Percentiles rank a stretch among this genome's conserved stretches.
These are phyloP conservation scores for Macrobrachium nipponense DNA, from an alignment of 1,140 invertebrate species.

Conservation along the genomic window DNA sequence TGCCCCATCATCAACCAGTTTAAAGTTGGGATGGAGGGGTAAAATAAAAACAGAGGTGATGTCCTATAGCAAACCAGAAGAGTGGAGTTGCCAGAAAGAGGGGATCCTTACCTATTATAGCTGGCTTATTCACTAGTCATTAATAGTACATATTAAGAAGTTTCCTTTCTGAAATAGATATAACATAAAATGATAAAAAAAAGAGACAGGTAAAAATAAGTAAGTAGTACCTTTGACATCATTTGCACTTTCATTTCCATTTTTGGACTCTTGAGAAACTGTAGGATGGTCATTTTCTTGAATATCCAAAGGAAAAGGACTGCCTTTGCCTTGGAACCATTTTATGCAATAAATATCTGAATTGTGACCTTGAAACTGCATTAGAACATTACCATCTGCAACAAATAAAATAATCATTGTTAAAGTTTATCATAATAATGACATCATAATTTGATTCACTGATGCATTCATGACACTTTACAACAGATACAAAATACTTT, in stretches of 20 bases:
- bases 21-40: too few relatives aligned
- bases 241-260: constrained; percentile 19
- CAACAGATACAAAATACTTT: background rate
- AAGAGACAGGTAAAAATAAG: too few relatives aligned
- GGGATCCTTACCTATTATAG: too few relatives aligned
- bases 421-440: background rate
- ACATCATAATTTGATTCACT: background rate
- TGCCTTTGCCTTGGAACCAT: constrained; percentile 49
- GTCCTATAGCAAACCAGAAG: too few relatives aligned
- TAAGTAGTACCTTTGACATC: background rate
- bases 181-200: too few relatives aligned
- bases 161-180: too few relatives aligned
- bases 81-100: too few relatives aligned
- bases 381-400: constrained; percentile 51
- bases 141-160: too few relatives aligned
- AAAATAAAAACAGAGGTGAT: too few relatives aligned
- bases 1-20: too few relatives aligned
- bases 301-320: constrained; percentile 25
- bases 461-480: background rate
- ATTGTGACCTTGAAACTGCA: constrained; percentile 51
- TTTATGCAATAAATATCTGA: constrained; percentile 48
- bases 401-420: background rate
- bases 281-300: background rate
- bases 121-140: too few relatives aligned
- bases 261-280: constrained; percentile 6